Evolutionary conservation across 2,888 invertebrate genomes (phyloP), one percentile per base, ranked within the genome.

Genomic region (Leptopilina drosophilae): DNA sequence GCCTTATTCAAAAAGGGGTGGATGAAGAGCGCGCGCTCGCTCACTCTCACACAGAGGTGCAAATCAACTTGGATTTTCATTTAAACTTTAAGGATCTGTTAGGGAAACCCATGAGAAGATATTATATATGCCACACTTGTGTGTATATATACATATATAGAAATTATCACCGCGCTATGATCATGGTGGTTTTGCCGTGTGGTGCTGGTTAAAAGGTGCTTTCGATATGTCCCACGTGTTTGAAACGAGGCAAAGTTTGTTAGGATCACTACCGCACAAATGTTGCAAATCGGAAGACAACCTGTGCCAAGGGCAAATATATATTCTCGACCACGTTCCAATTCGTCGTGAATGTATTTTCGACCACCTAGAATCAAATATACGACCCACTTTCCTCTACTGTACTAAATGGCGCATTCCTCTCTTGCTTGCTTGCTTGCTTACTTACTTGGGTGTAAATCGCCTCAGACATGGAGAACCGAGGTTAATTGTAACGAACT

Each of bases 401-500:
- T 20, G 1, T 20, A 20, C 1, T 33, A 33, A 1, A 33, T 33
- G 33, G 73, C 8, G 73, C 8, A 73, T 73, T 56, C 9, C 40
- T 56, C 26, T 33, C 33, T 49, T 12, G 1, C 49, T 49, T 12
- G 11, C 49, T 49, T 12, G 9, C 49, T 49, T 12, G 0, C 49
- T 49, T 20, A 20, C n/a, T n/a, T 9, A n/a, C 33, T 56, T 49
- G 11, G 11, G 40, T 33, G 56, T 73, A 56, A 56, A 73, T 73
- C 56, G 56, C 56, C 73, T 33, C n/a, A 73, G 26, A 73, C 9
- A 73, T 73, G 40, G 53, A 73, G 73, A 56, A 73, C 33, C 26
- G 40, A 73, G 73, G 73, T 73, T 56, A 73, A 73, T 56, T 73
- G 56, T 56, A 73, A 73, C 73, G 33, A 56, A 73, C 33, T 73